A percentile compares a stretch with the other conserved stretches of the same genome.
Conservation (phyloP, 2,888 invertebrate species). For the Chymomyza amoena region DNA sequence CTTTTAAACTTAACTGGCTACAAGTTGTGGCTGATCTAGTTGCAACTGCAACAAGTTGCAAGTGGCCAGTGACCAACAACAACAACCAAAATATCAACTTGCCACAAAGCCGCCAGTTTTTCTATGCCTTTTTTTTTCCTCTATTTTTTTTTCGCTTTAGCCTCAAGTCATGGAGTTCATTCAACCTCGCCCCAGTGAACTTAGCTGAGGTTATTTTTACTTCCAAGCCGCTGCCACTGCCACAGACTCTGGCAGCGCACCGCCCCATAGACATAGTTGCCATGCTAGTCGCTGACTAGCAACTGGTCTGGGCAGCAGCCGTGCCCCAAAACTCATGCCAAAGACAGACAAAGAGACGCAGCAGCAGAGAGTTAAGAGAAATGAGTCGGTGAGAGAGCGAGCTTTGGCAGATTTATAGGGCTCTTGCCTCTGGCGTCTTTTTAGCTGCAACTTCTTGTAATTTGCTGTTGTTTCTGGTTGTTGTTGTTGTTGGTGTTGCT, state of each 20-base stretch:
- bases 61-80: conserved; percentile 12
- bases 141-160: conserved; percentile 27
- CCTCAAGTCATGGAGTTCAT: conserved; percentile 72
- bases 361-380: neutral
- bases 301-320: conserved; percentile 54
- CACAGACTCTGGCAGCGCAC: neutral
- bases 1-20: neutral
- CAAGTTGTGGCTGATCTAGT: neutral
- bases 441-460: conserved; percentile 47
- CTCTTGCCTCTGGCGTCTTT: conserved; percentile 15
- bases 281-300: conserved; percentile 40
- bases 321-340: conserved; percentile 27
- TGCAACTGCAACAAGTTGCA: conserved; percentile 46
- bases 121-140: conserved; percentile 14
- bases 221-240: conserved; percentile 23
- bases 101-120: conserved; percentile 35
- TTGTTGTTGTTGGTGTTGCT: conserved; percentile 25
- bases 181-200: conserved; percentile 79
- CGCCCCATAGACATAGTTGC: conserved; percentile 3
- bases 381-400: neutral
- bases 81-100: conserved; percentile 12
- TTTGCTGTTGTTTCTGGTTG: conserved; percentile 66
- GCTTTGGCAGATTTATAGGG: conserved; percentile 9
- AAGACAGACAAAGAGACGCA: neutral
- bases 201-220: conserved; percentile 79